Evolutionary conservation across 2,113 vertebrate genomes (phyloP), one percentile per base, ranked within the genome.

Genomic region (Pelecanus crispus): DNA sequence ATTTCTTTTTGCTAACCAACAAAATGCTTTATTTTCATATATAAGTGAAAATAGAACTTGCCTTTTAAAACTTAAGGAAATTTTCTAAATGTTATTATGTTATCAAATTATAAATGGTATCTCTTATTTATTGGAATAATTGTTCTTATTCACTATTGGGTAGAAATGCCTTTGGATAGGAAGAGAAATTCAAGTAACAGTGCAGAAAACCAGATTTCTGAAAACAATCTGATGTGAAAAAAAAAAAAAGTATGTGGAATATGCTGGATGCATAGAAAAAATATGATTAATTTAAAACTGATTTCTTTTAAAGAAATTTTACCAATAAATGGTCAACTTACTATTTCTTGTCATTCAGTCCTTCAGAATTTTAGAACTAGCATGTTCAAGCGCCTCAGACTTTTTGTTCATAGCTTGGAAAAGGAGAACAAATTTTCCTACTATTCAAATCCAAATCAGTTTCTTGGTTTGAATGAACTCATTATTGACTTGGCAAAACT

Each of bases 401-500:
- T 29, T 82, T 70, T 82, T 70, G 68, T 72, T 95, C 17, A 22
- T 62, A 67, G 52, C 70, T 87, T 90, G 62, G 34, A 93, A 91
- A 73, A 36, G 47, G 72, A 81, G 74, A 31, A 2, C 12, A 31
- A 29, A 49, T 61, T 94, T 95, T 75, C 40, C 32, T 72, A 32
- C 52, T 75, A 25, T 75, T 79, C 66, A 73, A 90, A 71, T 91
- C 49, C 79, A 86, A 77, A 83, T 66, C 67, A 68, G 74, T 92
- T 90, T 91, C 81, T 88, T 0, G 0, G 19, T 85, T 73, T 88
- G 52, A 94, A 91, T 65, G 66, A 87, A 88, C 31, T 75, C 53
- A 70, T 82, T 94, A 90, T 38, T 92, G 62, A 90, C 71, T 92
- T 93, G 88, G 85, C 59, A 92, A 92, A 94, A 78, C 40, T 86